phyloP scores from a whole-genome alignment of 2,888 invertebrate genomes.

The Lepidochrysops patricia region DNA sequence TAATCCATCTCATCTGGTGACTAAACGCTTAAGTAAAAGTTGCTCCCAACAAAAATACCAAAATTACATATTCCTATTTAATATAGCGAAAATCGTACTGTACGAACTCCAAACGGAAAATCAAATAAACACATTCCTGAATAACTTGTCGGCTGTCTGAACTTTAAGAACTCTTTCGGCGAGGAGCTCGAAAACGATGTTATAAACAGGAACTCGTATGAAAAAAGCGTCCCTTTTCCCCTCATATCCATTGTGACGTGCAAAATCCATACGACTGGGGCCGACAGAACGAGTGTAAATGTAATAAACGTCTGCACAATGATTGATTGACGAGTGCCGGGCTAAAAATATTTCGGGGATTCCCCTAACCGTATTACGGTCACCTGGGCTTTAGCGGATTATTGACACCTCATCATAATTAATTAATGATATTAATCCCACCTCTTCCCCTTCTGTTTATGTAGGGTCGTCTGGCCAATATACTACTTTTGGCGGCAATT shows the following conservation, averaged over 20 bases:
- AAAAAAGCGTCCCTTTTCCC: conserved; percentile 10
- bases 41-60: no score
- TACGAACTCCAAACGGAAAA: background rate
- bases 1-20: no score
- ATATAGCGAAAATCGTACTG: background rate
- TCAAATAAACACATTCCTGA: background rate
- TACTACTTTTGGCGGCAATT: no score
- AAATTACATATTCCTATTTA: no score
- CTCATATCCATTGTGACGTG: conserved; percentile 8
- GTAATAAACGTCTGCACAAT: conserved; percentile 26
- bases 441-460: background rate
- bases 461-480: background rate
- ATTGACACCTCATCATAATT: background rate
- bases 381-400: conserved; percentile 23
- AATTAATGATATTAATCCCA: background rate
- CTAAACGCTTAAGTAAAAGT: no score
- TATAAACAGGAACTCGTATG: conserved; percentile 9
- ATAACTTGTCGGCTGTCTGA: conserved; percentile 5
- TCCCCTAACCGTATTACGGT: conserved; percentile 22
- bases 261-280: conserved; percentile 13
- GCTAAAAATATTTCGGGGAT: conserved; percentile 22
- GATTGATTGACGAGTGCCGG: conserved; percentile 28
- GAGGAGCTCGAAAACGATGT: background rate
- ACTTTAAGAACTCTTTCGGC: conserved; percentile 1
- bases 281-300: conserved; percentile 13